phyloP scores from a whole-genome alignment of 1,140 invertebrate genomes.

The Magallana angulata region DNA sequence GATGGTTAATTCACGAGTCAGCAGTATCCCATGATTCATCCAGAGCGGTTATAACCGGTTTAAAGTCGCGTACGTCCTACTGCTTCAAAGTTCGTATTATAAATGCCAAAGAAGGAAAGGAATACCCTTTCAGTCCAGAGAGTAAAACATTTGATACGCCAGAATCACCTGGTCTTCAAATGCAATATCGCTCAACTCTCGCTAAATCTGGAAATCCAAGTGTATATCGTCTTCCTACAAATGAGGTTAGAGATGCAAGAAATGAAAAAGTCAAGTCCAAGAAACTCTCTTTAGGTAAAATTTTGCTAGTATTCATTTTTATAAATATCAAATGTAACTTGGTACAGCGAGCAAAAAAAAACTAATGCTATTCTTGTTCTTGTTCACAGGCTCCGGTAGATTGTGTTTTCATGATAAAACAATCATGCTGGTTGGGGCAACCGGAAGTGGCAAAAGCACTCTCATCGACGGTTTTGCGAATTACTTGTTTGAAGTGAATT shows the following conservation, averaged over 20 bases:
- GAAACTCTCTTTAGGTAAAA: conserved; percentile 46
- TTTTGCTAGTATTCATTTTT: no score
- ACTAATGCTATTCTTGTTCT: background rate
- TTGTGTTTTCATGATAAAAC: background rate
- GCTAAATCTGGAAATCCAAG: background rate
- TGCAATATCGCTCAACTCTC: background rate
- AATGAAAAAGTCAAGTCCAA: conserved; percentile 38
- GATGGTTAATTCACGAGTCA: background rate
- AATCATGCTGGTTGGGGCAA: conserved; percentile 44
- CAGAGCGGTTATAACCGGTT: background rate
- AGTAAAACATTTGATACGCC: conserved; percentile 40
- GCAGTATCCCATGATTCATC: background rate
- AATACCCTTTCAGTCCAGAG: conserved; percentile 38
- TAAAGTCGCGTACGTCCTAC: conserved; percentile 33
- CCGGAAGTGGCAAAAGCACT: conserved; percentile 47
- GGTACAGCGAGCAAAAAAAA: no score
- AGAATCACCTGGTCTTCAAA: conserved; percentile 6
- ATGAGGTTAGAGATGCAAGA: background rate
- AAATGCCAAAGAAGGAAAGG: conserved; percentile 30
- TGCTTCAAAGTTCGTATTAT: conserved; percentile 8
- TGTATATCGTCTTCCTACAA: conserved; percentile 14
- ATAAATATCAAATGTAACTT: no score
- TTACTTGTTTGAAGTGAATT: conserved; percentile 52
- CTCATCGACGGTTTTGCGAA: conserved; percentile 49
- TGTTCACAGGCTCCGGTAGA: background rate